A percentile compares a stretch with the other conserved stretches of the same genome.
Conservation (phyloP, 2,888 invertebrate species). For the Brachycybe producta region DNA sequence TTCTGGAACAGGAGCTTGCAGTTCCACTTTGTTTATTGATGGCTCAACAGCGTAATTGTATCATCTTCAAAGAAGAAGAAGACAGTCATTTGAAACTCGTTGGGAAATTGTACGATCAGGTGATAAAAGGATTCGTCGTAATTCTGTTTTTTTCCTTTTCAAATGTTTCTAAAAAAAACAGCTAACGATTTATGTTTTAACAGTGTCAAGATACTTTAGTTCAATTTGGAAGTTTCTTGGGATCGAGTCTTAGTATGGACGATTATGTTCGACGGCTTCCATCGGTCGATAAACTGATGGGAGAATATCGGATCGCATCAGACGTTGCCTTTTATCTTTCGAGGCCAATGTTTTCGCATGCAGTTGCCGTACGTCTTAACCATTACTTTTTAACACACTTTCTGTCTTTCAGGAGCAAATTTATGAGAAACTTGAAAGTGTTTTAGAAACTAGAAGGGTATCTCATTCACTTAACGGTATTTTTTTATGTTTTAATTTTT, state of each 20-base stretch:
- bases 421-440: too few relatives aligned
- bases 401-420: too few relatives aligned
- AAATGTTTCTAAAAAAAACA: too few relatives aligned
- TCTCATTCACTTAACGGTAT: too few relatives aligned
- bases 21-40: conserved; percentile 84
- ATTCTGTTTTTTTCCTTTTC: not conserved
- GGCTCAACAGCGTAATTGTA: conserved; percentile 93
- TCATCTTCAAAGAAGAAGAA: conserved; percentile 70
- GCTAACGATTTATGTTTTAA: conserved; percentile 35
- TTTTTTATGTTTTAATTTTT: too few relatives aligned
- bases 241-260: conserved; percentile 81
- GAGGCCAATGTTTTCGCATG: conserved; percentile 75
- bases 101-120: conserved; percentile 55
- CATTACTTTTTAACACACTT: not conserved
- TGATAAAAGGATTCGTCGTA: conserved; percentile 24
- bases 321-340: conserved; percentile 98
- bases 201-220: conserved; percentile 97
- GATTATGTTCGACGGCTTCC: conserved; percentile 85
- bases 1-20: conserved; percentile 84
- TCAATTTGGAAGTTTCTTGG: conserved; percentile 92
- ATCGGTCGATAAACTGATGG: conserved; percentile 69
- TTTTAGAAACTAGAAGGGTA: too few relatives aligned
- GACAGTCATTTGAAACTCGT: conserved; percentile 56
- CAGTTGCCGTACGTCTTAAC: conserved; percentile 55
- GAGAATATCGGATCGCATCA: conserved; percentile 83